These are phyloP conservation scores for Muscicapa adusta DNA, from an alignment of 2,113 vertebrate genomes.

Conservation along the genomic window DNA sequence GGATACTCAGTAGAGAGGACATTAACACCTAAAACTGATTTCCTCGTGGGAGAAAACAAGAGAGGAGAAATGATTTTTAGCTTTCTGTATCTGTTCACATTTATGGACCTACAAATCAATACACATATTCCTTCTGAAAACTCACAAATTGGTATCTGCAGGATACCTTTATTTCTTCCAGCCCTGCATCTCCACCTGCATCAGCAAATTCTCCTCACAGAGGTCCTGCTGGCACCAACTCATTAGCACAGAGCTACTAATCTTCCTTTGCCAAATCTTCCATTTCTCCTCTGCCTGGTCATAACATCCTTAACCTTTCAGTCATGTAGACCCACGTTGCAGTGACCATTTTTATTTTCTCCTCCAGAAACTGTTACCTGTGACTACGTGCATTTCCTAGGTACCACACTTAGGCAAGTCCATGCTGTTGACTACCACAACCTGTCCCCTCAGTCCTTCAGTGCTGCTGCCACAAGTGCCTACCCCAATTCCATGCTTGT, in stretches of 20 bases:
- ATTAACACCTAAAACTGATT: slow-evolving; percentile 2
- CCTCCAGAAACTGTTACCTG: not conserved
- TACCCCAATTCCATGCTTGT: not conserved
- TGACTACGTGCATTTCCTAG: not conserved
- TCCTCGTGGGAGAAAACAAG: not conserved
- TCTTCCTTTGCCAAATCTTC: not conserved
- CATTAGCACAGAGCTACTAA: not conserved
- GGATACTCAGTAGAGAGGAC: not conserved
- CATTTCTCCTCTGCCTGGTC: not conserved
- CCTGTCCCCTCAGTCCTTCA: not conserved
- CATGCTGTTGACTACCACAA: not conserved
- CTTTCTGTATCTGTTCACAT: slow-evolving; percentile 24
- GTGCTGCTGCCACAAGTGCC: not conserved
- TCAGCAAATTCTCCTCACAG: not conserved
- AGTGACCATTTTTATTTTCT: not conserved
- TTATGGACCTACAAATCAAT: slow-evolving; percentile 61
- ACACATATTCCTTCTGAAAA: not conserved
- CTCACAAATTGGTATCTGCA: slow-evolving; percentile 64
- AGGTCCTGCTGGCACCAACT: not conserved
- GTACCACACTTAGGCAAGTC: accelerated
- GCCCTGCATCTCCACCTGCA: not conserved
- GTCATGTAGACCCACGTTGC: not conserved
- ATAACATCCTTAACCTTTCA: not conserved
- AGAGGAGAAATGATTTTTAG: slow-evolving; percentile 25
- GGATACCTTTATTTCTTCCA: slow-evolving; percentile 31